Conservation (phyloP, 2,113 vertebrate species). For the Nothoprocta perdicaria region DNA sequence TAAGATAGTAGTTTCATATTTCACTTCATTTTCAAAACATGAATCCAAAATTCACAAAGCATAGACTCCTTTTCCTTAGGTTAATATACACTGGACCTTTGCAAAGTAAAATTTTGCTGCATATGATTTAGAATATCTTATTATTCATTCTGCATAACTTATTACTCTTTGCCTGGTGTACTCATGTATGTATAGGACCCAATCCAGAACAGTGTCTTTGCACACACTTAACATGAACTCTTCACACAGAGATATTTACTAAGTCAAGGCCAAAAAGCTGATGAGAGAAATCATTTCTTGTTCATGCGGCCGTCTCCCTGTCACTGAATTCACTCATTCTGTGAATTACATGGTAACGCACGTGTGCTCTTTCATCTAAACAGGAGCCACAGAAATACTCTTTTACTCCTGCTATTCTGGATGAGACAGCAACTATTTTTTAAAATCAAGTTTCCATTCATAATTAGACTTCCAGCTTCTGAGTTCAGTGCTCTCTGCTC, state of each 20-base stretch:
- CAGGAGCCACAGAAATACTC: background rate
- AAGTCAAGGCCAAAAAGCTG: background rate
- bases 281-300: background rate
- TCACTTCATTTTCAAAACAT: background rate
- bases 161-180: background rate
- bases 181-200: background rate
- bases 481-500: background rate
- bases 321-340: background rate
- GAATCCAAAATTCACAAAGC: background rate
- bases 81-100: background rate
- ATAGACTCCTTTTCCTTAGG: background rate
- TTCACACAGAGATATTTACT: background rate
- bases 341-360: background rate
- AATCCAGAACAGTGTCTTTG: background rate
- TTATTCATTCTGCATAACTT: background rate
- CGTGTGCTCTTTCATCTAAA: background rate
- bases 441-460: constrained; percentile 37
- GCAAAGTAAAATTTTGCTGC: background rate
- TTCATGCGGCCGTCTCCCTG: background rate
- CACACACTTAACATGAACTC: background rate
- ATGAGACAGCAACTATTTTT: constrained; percentile 4
- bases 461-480: background rate
- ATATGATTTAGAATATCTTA: background rate
- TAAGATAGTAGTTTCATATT: background rate
- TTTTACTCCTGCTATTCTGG: constrained; percentile 38